phyloP scores from a whole-genome alignment of 2,888 invertebrate species.

The Ectobius pallidus region DNA sequence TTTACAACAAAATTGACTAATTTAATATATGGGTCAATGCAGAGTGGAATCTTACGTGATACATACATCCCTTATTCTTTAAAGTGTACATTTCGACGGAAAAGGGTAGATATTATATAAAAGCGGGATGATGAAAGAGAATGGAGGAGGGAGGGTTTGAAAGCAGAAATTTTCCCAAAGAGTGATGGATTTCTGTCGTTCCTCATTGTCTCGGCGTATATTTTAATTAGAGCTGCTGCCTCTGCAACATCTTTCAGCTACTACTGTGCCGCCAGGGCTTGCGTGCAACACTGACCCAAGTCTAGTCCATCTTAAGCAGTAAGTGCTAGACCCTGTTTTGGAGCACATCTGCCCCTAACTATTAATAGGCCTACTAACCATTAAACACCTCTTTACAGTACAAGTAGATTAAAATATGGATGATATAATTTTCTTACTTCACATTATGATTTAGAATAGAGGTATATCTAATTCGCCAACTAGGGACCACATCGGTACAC shows the following conservation, averaged over 20 bases:
- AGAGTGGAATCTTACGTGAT: too few relatives aligned
- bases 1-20: too few relatives aligned
- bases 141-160: conserved; percentile 4
- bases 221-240: conserved; percentile 32
- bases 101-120: conserved; percentile 17
- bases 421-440: too few relatives aligned
- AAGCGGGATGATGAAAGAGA: conserved; percentile 32
- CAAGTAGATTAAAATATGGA: too few relatives aligned
- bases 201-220: conserved; percentile 29
- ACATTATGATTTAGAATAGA: too few relatives aligned
- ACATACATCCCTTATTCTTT: conserved; percentile 9
- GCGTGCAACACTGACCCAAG: background rate
- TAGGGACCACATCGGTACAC: too few relatives aligned
- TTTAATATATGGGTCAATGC: too few relatives aligned
- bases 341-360: too few relatives aligned
- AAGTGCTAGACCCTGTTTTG: too few relatives aligned
- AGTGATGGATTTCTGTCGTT: conserved; percentile 36
- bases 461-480: too few relatives aligned
- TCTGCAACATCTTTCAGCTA: conserved; percentile 29
- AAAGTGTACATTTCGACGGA: conserved; percentile 15
- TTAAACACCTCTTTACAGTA: too few relatives aligned
- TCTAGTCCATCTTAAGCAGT: background rate
- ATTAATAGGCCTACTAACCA: too few relatives aligned
- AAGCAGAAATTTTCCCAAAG: conserved; percentile 33
- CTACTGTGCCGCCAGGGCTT: background rate